These are phyloP conservation scores for Ophiothrix spiculata DNA, from an alignment of 35 echinoderm and acorn worm genomes.

Conservation along the genomic window DNA sequence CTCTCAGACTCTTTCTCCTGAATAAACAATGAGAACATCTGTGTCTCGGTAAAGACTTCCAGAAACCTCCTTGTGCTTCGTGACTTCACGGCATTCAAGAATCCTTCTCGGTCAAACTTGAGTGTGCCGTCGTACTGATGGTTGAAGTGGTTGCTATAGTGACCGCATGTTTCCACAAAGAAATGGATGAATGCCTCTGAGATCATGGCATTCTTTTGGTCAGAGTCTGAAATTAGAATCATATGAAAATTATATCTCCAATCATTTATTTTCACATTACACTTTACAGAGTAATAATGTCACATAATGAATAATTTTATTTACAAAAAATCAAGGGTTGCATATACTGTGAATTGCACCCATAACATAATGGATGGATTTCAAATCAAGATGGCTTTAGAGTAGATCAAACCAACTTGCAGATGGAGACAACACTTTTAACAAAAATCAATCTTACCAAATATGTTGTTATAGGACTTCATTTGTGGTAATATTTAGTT, in stretches of 20 bases:
- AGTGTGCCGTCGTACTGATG: constrained; percentile 44
- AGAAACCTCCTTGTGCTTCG: constrained; percentile 79
- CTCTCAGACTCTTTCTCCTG: constrained; percentile 92
- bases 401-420: too few species aligned
- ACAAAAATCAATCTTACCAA: too few species aligned
- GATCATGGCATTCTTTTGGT: constrained; percentile 58
- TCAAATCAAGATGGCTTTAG: too few species aligned
- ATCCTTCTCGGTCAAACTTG: constrained; percentile 80
- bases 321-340: too few species aligned
- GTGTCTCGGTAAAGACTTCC: constrained; percentile 90
- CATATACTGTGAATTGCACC: too few species aligned
- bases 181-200: constrained; percentile 85
- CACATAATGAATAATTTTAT: too few species aligned
- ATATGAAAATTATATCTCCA: constrained; percentile 58
- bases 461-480: too few species aligned
- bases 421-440: too few species aligned
- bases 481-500: too few species aligned
- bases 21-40: constrained; percentile 98
- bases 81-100: constrained; percentile 63
- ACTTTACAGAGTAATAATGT: too few species aligned
- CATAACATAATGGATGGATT: too few species aligned
- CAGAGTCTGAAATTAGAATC: too few species aligned
- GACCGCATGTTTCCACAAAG: constrained; percentile 88
- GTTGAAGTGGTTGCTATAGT: constrained; percentile 86
- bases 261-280: constrained; percentile 76